Base-by-base conservation (phyloP, 2,888 invertebrate species). In the Tridacna gigas region DNA sequence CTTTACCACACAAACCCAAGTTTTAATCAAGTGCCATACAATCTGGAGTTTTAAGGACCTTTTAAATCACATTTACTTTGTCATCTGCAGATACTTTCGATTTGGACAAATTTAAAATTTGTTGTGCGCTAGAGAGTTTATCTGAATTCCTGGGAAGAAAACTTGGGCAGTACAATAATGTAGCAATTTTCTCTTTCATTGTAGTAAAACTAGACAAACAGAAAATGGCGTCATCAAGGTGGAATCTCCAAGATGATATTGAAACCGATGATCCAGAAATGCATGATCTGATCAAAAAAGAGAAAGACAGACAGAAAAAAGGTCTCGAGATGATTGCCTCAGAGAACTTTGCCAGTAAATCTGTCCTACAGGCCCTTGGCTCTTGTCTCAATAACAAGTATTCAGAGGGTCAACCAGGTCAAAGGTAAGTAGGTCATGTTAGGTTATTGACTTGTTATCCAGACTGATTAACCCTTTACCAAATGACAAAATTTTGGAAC, bases 241-340 rank as follows among this genome's bases (percentile, higher is more conserved):
- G 69, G 69, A 56, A 86, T 65, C 88, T 93, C 63, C 92, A 92
- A 78, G 92, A 91, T 89, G 93, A 93, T 83, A 91, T 93, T 86
- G 74, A 78, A 65, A 84, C 86, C 25, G 96, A 96, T 22, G 99
- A 99, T 95, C 97, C 98, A 0, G 98, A 99, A 95, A 96, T 99
- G 25, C 97, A 96, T 94, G 96, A 96, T 0, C 95, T 99, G 61
- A 97, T 99, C 83, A 96, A 96, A 89, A 96, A 94, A 89, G 99
- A 99, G 94, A 98, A 98, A 94, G 95, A 96, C 47, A 96, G 99
- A 12, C 99, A 99, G 95, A 95, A 95, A 81, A 95, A 96, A 89
- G 98, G 99, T 0, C 95, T 99, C 82, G 99, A 99, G 95, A 97
- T 99, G 97, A 99, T 99, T 94, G 99, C 99, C 20, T 99, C 98